Evolutionary conservation across 1,140 invertebrate genomes (phyloP), one percentile per base, ranked within the genome.

Genomic region (Trypoxylus dichotomus): DNA sequence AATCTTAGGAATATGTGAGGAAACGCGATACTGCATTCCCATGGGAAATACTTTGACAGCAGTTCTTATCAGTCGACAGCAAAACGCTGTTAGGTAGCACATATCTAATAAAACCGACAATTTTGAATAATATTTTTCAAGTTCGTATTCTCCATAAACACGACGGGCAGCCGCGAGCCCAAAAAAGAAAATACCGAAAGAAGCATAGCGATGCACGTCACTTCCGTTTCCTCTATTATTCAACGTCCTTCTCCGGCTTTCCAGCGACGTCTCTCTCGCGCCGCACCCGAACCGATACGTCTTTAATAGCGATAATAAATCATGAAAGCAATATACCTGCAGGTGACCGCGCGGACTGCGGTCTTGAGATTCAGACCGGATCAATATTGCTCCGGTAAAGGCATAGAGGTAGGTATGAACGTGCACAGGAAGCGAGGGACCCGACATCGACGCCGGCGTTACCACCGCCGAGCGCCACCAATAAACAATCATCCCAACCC

Each of bases 401-500:
- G 58, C 8, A 60, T 60, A 29, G 19, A 68, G 19, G 21, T 68
- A 68, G 24, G 24, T 68, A 54, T 54, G 47, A 54, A 54, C 47
- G 47, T 54, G 47, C 19, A 29, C 60, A 13, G 19, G 60, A 24
- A 25, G 60, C 24, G 60, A 27, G 60, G 60, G 60, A 27, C 27
- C 13, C 60, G 8, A 68, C 24, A n/a, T 68, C 60, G 60, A 25
- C 60, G 60, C 21, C n/a, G n/a, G 1, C 10, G 58, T 76, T 77
- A 68, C 80, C 80, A 76, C 58, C 21, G 13, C 37, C 47, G 43
- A 47, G 27, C 76, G 54, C 58, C 29, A 72, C 81, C 81, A 79
- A 82, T 82, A 82, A 82, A 82, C 81, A 80, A 82, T 82, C 79
- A 82, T 79, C 81, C 25, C 77, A 78, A 78, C 81, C 81, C 81